A percentile compares a stretch with the other conserved stretches of the same genome.
Conservation (phyloP, 2,888 invertebrate genomes). For the Phaonia tiefii region DNA sequence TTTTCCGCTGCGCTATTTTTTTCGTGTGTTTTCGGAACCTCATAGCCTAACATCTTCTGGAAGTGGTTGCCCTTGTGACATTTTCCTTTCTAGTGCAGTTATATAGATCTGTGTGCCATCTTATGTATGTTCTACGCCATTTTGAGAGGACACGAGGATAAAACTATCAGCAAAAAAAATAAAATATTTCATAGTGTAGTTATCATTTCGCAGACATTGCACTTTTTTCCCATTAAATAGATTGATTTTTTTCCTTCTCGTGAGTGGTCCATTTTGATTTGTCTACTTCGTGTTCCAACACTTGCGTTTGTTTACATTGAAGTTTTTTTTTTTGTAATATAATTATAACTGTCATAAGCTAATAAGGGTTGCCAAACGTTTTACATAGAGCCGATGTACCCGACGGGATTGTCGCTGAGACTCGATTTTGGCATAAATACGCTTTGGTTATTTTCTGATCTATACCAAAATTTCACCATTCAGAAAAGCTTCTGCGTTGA, state of each 20-base stretch:
- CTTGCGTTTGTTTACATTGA: constrained; percentile 59
- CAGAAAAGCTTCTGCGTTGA: no score
- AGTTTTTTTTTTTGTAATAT: neutral
- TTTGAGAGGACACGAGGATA: constrained; percentile 41
- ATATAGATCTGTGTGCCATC: constrained; percentile 38
- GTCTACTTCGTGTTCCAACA: neutral
- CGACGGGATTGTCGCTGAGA: neutral
- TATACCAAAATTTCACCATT: no score
- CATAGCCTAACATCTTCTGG: constrained; percentile 41
- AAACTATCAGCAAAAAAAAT: neutral
- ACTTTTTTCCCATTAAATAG: constrained; percentile 3
- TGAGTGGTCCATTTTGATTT: neutral
- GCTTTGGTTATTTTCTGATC: neutral
- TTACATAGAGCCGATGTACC: neutral
- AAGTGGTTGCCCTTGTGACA: constrained; percentile 65
- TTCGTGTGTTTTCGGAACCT: no score
- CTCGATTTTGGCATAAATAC: neutral
- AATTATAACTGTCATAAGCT: constrained; percentile 55
- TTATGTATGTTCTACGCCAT: constrained; percentile 56
- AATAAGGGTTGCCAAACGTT: constrained; percentile 40
- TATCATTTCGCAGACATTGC: no score
- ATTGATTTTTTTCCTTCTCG: neutral
- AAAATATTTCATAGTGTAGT: no score
- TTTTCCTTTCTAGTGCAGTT: constrained; percentile 46
- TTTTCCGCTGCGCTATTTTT: neutral